Conservation (phyloP, 1,140 invertebrate species). For the Heliconius nattereri region DNA sequence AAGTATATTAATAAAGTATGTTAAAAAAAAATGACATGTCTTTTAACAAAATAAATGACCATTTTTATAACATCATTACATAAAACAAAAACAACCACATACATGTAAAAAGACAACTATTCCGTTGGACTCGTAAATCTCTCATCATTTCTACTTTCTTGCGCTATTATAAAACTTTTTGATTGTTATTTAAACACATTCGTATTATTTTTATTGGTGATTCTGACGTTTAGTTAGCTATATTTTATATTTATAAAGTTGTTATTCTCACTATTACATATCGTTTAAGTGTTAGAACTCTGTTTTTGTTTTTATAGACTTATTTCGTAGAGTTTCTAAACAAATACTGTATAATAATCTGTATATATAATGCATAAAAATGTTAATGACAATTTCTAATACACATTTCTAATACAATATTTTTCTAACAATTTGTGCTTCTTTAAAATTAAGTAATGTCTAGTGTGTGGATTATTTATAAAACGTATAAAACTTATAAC, state of each 20-base stretch:
- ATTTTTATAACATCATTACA: background rate
- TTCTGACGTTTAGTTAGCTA: background rate
- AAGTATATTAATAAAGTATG: background rate
- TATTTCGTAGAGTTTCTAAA: background rate
- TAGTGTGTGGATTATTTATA: too few relatives aligned
- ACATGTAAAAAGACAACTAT: constrained; percentile 5
- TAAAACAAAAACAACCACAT: background rate
- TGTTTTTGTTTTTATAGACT: background rate
- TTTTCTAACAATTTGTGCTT: background rate
- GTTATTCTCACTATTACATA: background rate
- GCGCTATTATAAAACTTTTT: constrained; percentile 7
- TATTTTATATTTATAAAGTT: background rate
- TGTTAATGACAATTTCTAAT: background rate
- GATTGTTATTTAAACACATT: constrained; percentile 10
- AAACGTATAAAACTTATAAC: too few relatives aligned
- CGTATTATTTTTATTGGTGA: background rate
- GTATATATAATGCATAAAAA: background rate
- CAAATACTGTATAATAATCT: background rate
- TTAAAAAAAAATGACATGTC: background rate
- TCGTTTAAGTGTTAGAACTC: background rate
- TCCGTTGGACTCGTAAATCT: constrained; percentile 16
- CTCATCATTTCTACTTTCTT: constrained; percentile 15
- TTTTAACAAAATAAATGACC: background rate
- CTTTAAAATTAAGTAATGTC: too few relatives aligned
- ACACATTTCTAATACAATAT: too few relatives aligned